These are phyloP conservation scores for Lymantria dispar DNA, from an alignment of 2,888 invertebrate genomes.

Conservation along the genomic window DNA sequence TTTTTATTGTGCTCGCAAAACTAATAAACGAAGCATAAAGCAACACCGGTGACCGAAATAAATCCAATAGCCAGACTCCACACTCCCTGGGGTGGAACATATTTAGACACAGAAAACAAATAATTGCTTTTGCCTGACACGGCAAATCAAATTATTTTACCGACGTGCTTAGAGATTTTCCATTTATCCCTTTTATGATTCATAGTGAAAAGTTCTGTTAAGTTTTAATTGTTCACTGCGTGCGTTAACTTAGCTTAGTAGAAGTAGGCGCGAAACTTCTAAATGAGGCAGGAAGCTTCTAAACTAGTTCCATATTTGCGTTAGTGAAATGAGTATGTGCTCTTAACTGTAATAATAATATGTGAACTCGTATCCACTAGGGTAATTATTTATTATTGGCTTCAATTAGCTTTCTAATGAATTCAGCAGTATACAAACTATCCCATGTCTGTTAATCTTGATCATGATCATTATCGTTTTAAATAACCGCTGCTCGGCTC, in stretches of 20 bases:
- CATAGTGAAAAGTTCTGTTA: constrained; percentile 16
- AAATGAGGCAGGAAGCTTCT: constrained; percentile 44
- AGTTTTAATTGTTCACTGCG: constrained; percentile 18
- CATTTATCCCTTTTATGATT: constrained; percentile 19
- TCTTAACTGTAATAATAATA: constrained; percentile 6
- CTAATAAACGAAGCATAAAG: constrained; percentile 23
- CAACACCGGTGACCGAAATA: constrained; percentile 31
- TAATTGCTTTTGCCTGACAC: constrained; percentile 54
- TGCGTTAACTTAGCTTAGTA: constrained; percentile 21
- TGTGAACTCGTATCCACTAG: not conserved
- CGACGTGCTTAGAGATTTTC: constrained; percentile 44
- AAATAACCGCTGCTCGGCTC: too few species aligned
- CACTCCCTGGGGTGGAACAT: constrained; percentile 26
- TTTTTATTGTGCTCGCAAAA: constrained; percentile 17
- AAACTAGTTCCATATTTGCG: constrained; percentile 34
- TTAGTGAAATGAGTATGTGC: constrained; percentile 28
- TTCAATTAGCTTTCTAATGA: too few species aligned
- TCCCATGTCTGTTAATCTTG: too few species aligned
- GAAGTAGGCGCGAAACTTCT: constrained; percentile 44
- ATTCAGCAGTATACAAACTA: too few species aligned
- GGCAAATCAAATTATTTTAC: constrained; percentile 47
- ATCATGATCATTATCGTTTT: too few species aligned
- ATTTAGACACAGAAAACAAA: constrained; percentile 46
- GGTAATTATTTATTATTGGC: too few species aligned
- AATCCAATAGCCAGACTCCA: constrained; percentile 40